Percentiles rank a stretch among this genome's conserved stretches.
Evolutionary conservation across 2,797 vertebrate species (phyloP).

Genomic region (Nyctibius grandis): DNA sequence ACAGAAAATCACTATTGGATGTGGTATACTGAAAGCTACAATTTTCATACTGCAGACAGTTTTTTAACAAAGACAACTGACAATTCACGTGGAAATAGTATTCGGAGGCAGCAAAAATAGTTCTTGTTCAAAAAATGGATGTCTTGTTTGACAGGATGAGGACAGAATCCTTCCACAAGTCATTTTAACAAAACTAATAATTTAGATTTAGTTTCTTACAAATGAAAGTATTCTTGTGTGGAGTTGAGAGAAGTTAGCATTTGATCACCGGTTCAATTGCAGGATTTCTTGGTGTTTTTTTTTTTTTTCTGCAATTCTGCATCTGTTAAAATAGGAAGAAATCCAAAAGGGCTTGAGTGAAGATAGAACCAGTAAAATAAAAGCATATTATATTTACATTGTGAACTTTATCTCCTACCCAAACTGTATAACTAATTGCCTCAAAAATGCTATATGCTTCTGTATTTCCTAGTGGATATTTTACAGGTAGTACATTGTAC

Average conservation of each 20-base stretch:
- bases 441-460: neutral
- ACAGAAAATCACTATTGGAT: neutral
- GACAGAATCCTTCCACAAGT: neutral
- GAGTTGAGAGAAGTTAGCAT: constrained; percentile 18
- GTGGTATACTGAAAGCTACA: neutral
- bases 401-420: constrained; percentile 38
- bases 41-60: neutral
- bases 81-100: neutral
- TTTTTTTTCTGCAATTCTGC: neutral
- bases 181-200: neutral
- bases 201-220: neutral
- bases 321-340: constrained; percentile 43
- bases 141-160: neutral
- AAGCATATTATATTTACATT: neutral
- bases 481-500: neutral
- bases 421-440: neutral
- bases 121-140: neutral
- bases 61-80: neutral
- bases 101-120: neutral
- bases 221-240: neutral
- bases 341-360: constrained; percentile 39
- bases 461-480: neutral
- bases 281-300: neutral
- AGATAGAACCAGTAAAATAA: constrained; percentile 48
- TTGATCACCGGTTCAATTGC: constrained; percentile 39